phyloP scores from a whole-genome alignment of 2,888 invertebrate genomes.

The Dryococelus australis region DNA sequence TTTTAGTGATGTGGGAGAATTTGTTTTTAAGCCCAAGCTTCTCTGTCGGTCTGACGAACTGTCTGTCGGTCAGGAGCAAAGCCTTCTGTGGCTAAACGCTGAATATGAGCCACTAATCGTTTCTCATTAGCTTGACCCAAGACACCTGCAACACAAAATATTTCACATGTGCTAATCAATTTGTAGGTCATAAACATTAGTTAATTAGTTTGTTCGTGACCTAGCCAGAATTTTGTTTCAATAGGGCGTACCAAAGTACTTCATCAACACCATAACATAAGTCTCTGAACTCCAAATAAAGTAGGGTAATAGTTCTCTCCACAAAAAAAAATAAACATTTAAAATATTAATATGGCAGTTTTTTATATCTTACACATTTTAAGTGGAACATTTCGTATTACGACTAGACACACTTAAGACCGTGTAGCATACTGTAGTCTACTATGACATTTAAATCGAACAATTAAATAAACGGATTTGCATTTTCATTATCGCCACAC shows the following conservation, averaged over 20 bases:
- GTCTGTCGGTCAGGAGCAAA: slow-evolving; percentile 26
- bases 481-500: too few relatives aligned
- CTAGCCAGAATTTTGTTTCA: neutral
- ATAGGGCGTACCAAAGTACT: too few relatives aligned
- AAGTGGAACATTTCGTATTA: too few relatives aligned
- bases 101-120: slow-evolving; percentile 27
- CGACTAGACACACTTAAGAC: too few relatives aligned
- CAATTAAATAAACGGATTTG: too few relatives aligned
- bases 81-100: slow-evolving; percentile 5
- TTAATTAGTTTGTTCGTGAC: neutral
- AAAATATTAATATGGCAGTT: too few relatives aligned
- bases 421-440: neutral
- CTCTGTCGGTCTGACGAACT: slow-evolving; percentile 7
- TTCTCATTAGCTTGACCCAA: slow-evolving; percentile 29
- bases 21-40: neutral
- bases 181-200: neutral
- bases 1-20: slow-evolving; percentile 22
- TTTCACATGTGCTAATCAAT: neutral
- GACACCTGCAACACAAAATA: slow-evolving; percentile 19
- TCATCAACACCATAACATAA: too few relatives aligned
- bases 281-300: too few relatives aligned
- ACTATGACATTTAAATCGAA: too few relatives aligned
- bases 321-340: too few relatives aligned
- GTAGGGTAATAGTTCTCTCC: too few relatives aligned
- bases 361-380: too few relatives aligned